These are phyloP conservation scores for Sminthurinus aureus DNA, from an alignment of 2,888 invertebrate species.

Conservation along the genomic window DNA sequence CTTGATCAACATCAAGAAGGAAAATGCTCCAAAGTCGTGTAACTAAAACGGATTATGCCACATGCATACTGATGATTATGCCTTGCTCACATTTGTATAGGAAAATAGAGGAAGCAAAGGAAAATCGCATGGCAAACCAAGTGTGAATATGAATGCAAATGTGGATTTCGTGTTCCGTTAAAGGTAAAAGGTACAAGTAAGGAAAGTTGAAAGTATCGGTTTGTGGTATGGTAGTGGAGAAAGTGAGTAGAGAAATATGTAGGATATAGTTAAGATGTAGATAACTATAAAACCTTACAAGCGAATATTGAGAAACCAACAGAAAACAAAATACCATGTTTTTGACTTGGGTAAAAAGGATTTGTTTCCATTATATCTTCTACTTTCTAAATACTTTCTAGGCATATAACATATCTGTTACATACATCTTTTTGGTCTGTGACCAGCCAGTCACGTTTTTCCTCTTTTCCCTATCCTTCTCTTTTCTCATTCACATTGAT, in stretches of 20 bases:
- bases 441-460: conserved; percentile 32
- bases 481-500: conserved; percentile 33
- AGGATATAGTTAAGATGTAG: conserved; percentile 9
- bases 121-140: background rate
- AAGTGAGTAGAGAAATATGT: background rate
- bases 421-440: background rate
- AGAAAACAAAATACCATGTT: no score
- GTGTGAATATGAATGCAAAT: background rate
- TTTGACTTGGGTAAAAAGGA: background rate
- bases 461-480: background rate
- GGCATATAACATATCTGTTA: no score
- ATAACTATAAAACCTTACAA: no score
- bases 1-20: no score
- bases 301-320: no score
- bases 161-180: background rate
- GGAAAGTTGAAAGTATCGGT: background rate
- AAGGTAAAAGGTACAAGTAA: background rate
- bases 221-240: background rate
- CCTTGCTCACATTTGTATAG: no score
- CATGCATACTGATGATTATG: no score
- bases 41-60: no score
- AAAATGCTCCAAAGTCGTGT: no score
- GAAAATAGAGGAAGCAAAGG: background rate
- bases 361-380: conserved; percentile 14
- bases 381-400: no score